phyloP scores from a whole-genome alignment of 2,113 vertebrate genomes.

The Oreochromis niloticus region DNA sequence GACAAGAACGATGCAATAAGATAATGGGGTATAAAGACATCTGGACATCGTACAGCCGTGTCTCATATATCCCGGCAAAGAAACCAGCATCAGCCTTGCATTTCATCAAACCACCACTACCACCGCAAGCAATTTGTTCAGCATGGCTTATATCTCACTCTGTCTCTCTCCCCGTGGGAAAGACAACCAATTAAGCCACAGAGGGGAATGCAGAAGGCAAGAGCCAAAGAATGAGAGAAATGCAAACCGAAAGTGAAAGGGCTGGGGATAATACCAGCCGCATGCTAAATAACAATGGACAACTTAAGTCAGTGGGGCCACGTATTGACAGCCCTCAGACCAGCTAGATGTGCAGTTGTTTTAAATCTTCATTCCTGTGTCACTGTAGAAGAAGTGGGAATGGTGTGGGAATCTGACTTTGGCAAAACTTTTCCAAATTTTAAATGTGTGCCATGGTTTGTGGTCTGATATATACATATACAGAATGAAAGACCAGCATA shows the following conservation, averaged over 20 bases:
- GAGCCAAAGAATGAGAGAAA: slow-evolving; percentile 67
- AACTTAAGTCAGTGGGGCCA: slow-evolving; percentile 19
- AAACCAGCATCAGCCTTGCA: slow-evolving; percentile 16
- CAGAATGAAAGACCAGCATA: not conserved
- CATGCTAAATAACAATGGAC: slow-evolving; percentile 28
- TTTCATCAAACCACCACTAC: slow-evolving; percentile 50
- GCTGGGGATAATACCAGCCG: slow-evolving; percentile 35
- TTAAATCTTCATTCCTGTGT: slow-evolving; percentile 20
- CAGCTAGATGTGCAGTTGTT: slow-evolving; percentile 35
- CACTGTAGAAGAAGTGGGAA: not conserved
- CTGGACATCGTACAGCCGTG: not conserved
- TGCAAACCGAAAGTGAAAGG: slow-evolving; percentile 63
- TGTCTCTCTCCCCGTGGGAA: slow-evolving; percentile 37
- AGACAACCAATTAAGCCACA: slow-evolving; percentile 38
- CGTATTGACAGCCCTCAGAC: slow-evolving; percentile 20
- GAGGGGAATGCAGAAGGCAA: slow-evolving; percentile 15
- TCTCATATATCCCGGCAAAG: not conserved
- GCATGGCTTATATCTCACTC: slow-evolving; percentile 38
- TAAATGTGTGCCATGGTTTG: not conserved
- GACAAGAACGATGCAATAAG: not conserved
- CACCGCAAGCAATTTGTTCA: slow-evolving; percentile 49
- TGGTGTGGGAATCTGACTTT: not conserved
- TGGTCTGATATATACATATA: not conserved
- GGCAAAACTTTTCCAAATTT: not conserved
- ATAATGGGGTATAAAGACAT: slow-evolving; percentile 5